Evolutionary conservation across 2,113 vertebrate genomes (phyloP).

Genomic region (Ellobius talpinus): DNA sequence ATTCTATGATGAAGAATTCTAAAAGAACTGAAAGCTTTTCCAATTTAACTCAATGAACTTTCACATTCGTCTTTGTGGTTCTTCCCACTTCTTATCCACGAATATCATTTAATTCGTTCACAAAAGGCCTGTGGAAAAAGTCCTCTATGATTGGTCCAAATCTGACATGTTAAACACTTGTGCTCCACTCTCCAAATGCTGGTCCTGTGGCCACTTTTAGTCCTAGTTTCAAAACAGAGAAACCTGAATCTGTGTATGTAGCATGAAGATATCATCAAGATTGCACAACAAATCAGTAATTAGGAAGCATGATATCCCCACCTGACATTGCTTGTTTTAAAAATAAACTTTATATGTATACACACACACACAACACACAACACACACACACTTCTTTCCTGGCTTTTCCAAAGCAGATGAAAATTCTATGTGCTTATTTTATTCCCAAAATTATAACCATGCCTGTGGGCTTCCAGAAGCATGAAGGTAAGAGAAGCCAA

Average conservation of each 20-base stretch:
- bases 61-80: neutral
- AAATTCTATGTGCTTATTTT: constrained; percentile 20
- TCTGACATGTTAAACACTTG: neutral
- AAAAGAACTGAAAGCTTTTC: constrained; percentile 33
- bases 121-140: neutral
- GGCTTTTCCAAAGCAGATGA: neutral
- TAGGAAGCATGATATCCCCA: neutral
- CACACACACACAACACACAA: neutral
- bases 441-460: constrained; percentile 42
- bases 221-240: neutral
- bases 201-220: neutral
- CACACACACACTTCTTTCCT: neutral
- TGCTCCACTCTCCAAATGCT: neutral
- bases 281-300: neutral
- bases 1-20: neutral
- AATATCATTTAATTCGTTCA: constrained; percentile 14
- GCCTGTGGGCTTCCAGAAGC: neutral
- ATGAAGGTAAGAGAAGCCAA: constrained; percentile 37
- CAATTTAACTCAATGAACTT: neutral
- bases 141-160: neutral
- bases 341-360: neutral
- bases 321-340: neutral
- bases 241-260: neutral
- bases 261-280: neutral
- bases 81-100: constrained; percentile 6